Conservation (phyloP, 2,113 vertebrate species). For the Recurvirostra avosetta region DNA sequence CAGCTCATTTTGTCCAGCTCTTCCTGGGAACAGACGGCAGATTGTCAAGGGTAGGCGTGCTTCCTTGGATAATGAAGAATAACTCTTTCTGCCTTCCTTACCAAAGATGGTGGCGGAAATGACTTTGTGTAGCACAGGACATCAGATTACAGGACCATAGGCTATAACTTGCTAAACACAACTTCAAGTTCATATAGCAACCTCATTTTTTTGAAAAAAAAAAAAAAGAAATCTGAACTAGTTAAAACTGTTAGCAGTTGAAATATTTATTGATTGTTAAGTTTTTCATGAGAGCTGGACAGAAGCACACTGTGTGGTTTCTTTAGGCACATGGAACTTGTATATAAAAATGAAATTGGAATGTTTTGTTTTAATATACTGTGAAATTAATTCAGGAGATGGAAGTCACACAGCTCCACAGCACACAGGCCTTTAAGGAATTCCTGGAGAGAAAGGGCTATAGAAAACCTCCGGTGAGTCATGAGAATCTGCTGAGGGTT, state of each 20-base stretch:
- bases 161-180: background rate
- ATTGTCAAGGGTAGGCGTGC: too few species aligned
- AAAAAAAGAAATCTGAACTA: background rate
- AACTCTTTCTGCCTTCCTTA: background rate
- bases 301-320: background rate
- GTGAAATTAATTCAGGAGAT: slow-evolving; percentile 39
- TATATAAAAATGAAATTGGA: background rate
- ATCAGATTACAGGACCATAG: background rate
- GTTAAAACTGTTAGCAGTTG: background rate
- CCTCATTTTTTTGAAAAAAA: background rate
- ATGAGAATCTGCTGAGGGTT: background rate
- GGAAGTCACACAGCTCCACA: slow-evolving; percentile 58
- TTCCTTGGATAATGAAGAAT: background rate
- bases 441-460: slow-evolving; percentile 66
- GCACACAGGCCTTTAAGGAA: slow-evolving; percentile 65
- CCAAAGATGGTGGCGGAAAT: background rate
- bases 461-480: slow-evolving; percentile 64
- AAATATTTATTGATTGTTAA: background rate
- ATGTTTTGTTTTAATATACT: background rate
- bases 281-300: background rate
- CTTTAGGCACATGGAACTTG: background rate
- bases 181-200: background rate
- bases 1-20: background rate
- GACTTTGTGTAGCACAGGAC: background rate
- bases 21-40: background rate